Percentiles rank a stretch among this genome's conserved stretches.
phyloP scores from a whole-genome alignment of 1,140 invertebrate species.

The Asobara japonica region DNA sequence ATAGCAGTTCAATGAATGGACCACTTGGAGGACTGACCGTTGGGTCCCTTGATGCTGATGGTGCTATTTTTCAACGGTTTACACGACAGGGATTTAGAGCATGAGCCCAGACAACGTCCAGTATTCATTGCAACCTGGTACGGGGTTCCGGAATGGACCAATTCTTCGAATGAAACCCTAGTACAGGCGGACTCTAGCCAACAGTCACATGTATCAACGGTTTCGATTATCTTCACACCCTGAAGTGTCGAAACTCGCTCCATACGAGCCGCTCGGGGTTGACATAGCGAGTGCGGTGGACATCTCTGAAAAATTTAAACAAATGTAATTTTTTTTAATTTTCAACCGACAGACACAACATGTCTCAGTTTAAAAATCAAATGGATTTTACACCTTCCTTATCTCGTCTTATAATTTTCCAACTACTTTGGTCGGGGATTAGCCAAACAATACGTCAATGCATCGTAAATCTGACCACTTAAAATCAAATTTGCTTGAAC shows the following conservation, averaged over 20 bases:
- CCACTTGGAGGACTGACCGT: constrained; percentile 54
- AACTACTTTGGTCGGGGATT: too few species aligned
- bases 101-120: constrained; percentile 64
- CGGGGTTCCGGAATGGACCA: constrained; percentile 64
- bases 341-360: too few species aligned
- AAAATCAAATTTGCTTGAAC: constrained; percentile 49
- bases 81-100: constrained; percentile 53
- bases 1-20: not conserved
- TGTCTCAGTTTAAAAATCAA: too few species aligned
- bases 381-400: too few species aligned
- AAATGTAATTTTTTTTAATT: not conserved
- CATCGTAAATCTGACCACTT: not conserved
- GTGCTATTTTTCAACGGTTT: constrained; percentile 63
- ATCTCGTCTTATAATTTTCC: too few species aligned
- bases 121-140: constrained; percentile 65
- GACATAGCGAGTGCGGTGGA: constrained; percentile 55
- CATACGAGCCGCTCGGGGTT: constrained; percentile 54
- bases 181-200: constrained; percentile 56
- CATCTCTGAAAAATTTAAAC: constrained; percentile 55
- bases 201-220: constrained; percentile 65
- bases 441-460: not conserved
- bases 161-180: constrained; percentile 56
- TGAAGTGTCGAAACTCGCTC: constrained; percentile 64
- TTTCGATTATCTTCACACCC: constrained; percentile 60
- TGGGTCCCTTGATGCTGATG: constrained; percentile 64